Conservation (phyloP, 1,140 invertebrate species). For the Oscheius sp. region DNA sequence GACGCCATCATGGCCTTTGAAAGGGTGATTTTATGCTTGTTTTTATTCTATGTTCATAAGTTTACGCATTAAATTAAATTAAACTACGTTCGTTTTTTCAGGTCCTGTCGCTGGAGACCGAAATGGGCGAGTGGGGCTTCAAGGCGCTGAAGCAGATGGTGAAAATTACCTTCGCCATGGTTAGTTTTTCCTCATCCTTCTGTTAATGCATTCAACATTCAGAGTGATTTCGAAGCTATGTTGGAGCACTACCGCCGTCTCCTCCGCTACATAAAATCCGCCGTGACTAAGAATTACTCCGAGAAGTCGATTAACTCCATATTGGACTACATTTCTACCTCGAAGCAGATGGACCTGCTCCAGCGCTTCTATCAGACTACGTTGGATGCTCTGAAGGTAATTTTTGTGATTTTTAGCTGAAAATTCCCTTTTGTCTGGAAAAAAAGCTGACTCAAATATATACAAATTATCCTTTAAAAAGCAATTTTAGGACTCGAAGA, state of each 20-base stretch:
- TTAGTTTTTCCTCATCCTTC: conserved; percentile 63
- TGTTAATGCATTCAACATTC: conserved; percentile 54
- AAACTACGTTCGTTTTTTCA: conserved; percentile 7
- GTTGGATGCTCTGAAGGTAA: conserved; percentile 86
- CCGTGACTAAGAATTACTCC: conserved; percentile 97
- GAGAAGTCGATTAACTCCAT: conserved; percentile 99
- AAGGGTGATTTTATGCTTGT: conserved; percentile 65
- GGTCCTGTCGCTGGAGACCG: conserved; percentile 78
- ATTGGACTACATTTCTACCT: conserved; percentile 95
- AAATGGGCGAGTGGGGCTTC: conserved; percentile 99
- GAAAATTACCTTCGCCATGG: conserved; percentile 98
- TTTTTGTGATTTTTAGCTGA: too few relatives aligned
- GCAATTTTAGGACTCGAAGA: conserved; percentile 74
- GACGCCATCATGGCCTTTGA: conserved; percentile 92
- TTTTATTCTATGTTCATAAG: neutral
- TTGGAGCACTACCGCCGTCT: conserved; percentile 93
- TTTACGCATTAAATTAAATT: neutral
- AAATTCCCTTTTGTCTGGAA: too few relatives aligned
- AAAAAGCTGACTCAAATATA: neutral
- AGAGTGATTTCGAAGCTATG: conserved; percentile 93
- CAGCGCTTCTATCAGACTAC: conserved; percentile 99
- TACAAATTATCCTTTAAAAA: neutral
- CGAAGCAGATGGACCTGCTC: conserved; percentile 86
- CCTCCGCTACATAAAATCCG: conserved; percentile 89
- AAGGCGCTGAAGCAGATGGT: conserved; percentile 99